These are phyloP conservation scores for Xerus rutilus DNA, from an alignment of 2,797 vertebrate genomes.

Conservation along the genomic window DNA sequence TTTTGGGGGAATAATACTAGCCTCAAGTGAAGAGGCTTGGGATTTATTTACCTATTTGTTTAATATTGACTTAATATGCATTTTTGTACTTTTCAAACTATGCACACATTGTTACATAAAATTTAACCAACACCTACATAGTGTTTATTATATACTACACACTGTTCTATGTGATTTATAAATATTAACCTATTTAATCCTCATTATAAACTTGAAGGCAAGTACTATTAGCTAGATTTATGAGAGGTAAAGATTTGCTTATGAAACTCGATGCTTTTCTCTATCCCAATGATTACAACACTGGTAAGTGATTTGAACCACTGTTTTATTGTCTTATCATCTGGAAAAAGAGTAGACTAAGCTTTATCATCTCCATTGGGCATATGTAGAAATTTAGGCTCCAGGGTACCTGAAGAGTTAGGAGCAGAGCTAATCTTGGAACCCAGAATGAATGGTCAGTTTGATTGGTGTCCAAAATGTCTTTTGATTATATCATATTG, in stretches of 20 bases:
- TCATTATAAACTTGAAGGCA: background rate
- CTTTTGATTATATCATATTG: background rate
- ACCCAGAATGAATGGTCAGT: background rate
- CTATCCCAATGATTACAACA: background rate
- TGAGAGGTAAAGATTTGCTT: background rate
- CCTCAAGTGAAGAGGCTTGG: no score
- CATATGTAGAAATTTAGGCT: background rate
- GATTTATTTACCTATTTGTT: no score
- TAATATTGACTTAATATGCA: background rate
- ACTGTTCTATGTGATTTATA: background rate
- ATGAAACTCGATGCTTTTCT: no score
- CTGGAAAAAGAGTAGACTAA: background rate
- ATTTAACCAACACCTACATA: background rate
- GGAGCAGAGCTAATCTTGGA: background rate
- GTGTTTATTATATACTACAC: no score
- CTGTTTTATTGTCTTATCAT: background rate
- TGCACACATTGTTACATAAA: background rate
- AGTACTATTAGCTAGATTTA: background rate
- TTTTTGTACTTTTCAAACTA: background rate
- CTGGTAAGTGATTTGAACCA: background rate
- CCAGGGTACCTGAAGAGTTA: background rate
- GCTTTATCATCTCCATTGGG: background rate
- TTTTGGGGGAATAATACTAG: background rate
- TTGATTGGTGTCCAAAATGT: background rate
- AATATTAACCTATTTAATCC: background rate